Base-by-base conservation (phyloP, 2,797 vertebrate species). In the Myoxocephalus aenaeus region DNA sequence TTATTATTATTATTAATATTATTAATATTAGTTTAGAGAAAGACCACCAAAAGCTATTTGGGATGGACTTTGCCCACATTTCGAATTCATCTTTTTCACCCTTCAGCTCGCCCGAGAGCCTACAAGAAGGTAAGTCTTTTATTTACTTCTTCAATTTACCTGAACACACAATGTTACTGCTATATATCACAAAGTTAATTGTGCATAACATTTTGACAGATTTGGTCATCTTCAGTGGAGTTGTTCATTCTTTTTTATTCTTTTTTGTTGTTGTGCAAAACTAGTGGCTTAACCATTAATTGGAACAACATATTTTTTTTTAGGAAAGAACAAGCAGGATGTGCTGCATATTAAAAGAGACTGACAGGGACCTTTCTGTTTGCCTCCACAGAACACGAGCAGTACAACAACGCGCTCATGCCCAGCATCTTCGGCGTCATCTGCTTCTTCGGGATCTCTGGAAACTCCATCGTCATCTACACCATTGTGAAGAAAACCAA, bases 401-500 rank as follows among this genome's bases (percentile, higher is more conserved):
- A 80, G 27, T 93, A 95, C 86, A 92, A 87, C 89, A 95, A 92
- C 0, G 91, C 94, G 69, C 93, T 96, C 87, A 95, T 96, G 94
- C 94, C 95, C 38, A 95, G 95, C 53, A 90, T 96, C 83, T 96
- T 94, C 46, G 95, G 94, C 38, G 84, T 95, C 84, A 96, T 96
- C 89, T 96, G 95, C 25, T 93, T 96, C 79, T 79, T 95, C 56
- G 95, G 95, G 22, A 94, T 94, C 18, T 83, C 90, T 0, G 95
- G 95, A 17, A 96, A 96, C 89, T 89, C 91, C 64, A 92, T 94
- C 0, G 94, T 96, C 18, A 95, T 96, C 90, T 96, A 94, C 89
- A 96, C 94, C 15, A 95, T 96, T 0, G 42, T 95, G 78, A 95
- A 95, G 86, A 96, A 96, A 89, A 96, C 93, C 76, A 95, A 96